These are phyloP conservation scores for Muntiacus muntjak DNA, from an alignment of 2,113 vertebrate species.

Conservation along the genomic window DNA sequence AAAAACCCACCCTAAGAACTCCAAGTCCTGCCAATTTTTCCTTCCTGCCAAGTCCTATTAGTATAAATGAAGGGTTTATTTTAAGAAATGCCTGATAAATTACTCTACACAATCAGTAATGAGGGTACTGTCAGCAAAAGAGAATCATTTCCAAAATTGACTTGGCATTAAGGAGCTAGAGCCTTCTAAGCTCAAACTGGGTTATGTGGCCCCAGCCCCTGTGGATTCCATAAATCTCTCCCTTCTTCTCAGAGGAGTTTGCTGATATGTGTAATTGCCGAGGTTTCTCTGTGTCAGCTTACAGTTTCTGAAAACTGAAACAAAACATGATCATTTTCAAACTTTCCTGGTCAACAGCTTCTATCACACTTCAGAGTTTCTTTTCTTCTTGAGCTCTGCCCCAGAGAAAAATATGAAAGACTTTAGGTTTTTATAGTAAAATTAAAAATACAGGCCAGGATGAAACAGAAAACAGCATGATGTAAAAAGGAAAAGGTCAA, in stretches of 20 bases:
- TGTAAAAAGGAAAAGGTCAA: not conserved
- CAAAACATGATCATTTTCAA: constrained; percentile 37
- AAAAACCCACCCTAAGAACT: constrained; percentile 79
- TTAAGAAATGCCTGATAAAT: constrained; percentile 92
- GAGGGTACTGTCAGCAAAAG: constrained; percentile 87
- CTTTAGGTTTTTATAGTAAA: not conserved
- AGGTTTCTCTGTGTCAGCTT: not conserved
- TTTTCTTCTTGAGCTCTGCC: not conserved
- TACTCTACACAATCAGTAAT: constrained; percentile 88
- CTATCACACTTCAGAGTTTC: not conserved
- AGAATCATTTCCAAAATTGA: constrained; percentile 87
- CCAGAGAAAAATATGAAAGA: constrained; percentile 9
- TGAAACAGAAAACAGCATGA: not conserved
- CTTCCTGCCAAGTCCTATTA: constrained; percentile 88
- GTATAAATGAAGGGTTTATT: constrained; percentile 91
- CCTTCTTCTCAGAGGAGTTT: constrained; percentile 26
- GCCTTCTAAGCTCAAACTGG: constrained; percentile 79
- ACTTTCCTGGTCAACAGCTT: constrained; percentile 35
- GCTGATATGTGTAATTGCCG: constrained; percentile 14
- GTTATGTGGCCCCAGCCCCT: constrained; percentile 70
- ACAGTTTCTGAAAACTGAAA: constrained; percentile 44
- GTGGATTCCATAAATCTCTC: constrained; percentile 76
- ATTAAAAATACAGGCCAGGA: not conserved
- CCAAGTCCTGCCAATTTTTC: constrained; percentile 86
- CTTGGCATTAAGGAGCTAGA: constrained; percentile 80